A percentile compares a stretch with the other conserved stretches of the same genome.
phyloP scores from a whole-genome alignment of 2,888 invertebrate genomes.

The Camptogramma bilineatum region DNA sequence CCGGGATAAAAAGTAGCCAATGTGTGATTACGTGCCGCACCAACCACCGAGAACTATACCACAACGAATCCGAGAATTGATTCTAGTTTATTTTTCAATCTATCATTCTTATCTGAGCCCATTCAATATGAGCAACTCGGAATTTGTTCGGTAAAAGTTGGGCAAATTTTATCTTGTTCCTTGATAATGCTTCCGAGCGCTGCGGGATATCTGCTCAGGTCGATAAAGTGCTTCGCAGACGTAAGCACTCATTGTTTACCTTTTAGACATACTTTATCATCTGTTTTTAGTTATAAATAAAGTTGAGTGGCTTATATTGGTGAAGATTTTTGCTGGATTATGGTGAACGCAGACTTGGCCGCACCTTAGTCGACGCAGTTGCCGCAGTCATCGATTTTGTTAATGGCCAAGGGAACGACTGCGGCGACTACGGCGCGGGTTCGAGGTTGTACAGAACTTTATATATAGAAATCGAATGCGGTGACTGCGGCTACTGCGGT shows the following conservation, averaged over 20 bases:
- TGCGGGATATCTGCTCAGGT: slow-evolving; percentile 22
- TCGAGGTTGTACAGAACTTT: too few relatives aligned
- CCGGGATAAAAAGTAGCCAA: too few relatives aligned
- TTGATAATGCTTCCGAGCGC: slow-evolving; percentile 34
- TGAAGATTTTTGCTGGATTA: too few relatives aligned
- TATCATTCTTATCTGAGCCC: slow-evolving; percentile 48
- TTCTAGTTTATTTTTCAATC: slow-evolving; percentile 56
- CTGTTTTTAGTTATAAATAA: neutral
- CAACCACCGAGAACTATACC: slow-evolving; percentile 8
- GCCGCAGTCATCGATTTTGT: too few relatives aligned
- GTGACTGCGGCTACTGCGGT: too few relatives aligned
- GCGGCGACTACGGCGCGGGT: too few relatives aligned
- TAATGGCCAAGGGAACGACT: too few relatives aligned
- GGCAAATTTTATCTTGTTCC: slow-evolving; percentile 36
- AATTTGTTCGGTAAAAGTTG: slow-evolving; percentile 40
- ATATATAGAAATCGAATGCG: too few relatives aligned
- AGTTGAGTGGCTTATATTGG: neutral
- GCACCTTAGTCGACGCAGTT: too few relatives aligned
- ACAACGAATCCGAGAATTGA: slow-evolving; percentile 50
- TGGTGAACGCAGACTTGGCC: too few relatives aligned
- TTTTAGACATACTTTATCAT: neutral
- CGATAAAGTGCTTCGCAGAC: slow-evolving; percentile 34
- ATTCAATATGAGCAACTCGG: slow-evolving; percentile 47
- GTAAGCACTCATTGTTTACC: slow-evolving; percentile 12
- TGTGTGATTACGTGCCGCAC: slow-evolving; percentile 21